Evolutionary conservation across 2,113 vertebrate species (phyloP).

Genomic region (Agapornis roseicollis): DNA sequence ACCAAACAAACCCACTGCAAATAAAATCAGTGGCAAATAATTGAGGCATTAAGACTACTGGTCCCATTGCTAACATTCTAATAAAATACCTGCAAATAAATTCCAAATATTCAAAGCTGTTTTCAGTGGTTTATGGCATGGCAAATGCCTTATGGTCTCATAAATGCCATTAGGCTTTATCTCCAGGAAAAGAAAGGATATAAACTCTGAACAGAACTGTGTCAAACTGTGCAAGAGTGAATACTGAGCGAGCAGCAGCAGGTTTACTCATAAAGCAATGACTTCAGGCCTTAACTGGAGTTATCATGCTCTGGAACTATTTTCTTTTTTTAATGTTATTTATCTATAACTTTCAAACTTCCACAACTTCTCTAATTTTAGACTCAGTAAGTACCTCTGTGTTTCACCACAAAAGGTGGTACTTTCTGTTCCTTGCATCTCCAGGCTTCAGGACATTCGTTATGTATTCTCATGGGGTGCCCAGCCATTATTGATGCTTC

Average conservation of each 20-base stretch:
- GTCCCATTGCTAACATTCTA: not conserved
- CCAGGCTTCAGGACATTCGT: not conserved
- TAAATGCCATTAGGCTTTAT: not conserved
- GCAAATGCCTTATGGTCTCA: not conserved
- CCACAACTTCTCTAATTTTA: not conserved
- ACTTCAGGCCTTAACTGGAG: not conserved
- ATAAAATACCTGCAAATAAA: conserved; percentile 9
- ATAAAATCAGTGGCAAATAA: not conserved
- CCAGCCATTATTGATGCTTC: not conserved
- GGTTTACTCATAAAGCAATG: not conserved
- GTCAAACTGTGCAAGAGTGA: not conserved
- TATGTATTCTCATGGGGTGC: not conserved
- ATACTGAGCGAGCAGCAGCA: rapidly evolving
- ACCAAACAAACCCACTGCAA: not conserved
- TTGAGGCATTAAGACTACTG: not conserved
- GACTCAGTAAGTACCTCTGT: not conserved
- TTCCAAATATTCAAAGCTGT: not conserved
- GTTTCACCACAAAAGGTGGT: rapidly evolving
- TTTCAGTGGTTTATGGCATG: not conserved
- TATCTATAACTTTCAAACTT: not conserved
- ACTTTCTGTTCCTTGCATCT: not conserved
- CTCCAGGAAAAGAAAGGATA: not conserved
- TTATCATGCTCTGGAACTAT: not conserved
- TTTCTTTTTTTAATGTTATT: not conserved
- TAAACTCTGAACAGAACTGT: not conserved